These are phyloP conservation scores for Drosophila oshimai DNA, from an alignment of 1,140 invertebrate genomes.

Conservation along the genomic window DNA sequence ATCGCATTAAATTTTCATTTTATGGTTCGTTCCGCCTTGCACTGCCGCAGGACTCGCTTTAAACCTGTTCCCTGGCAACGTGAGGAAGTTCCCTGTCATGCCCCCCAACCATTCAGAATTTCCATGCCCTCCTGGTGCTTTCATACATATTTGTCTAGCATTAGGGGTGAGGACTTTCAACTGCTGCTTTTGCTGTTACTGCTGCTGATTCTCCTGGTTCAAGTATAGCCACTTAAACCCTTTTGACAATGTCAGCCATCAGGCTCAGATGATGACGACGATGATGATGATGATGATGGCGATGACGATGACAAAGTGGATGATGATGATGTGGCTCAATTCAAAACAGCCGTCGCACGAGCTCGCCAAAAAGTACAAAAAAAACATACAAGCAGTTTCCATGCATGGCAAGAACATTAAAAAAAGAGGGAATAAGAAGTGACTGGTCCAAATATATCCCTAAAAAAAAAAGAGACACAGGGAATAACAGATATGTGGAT, in stretches of 20 bases:
- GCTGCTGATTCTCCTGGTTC: conserved; percentile 46
- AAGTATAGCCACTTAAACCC: conserved; percentile 77
- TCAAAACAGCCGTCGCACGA: conserved; percentile 55
- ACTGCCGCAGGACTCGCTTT: conserved; percentile 47
- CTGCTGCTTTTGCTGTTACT: conserved; percentile 27
- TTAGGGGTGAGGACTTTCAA: conserved; percentile 50
- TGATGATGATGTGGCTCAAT: conserved; percentile 70
- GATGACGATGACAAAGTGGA: conserved; percentile 56
- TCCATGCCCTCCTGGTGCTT: not conserved
- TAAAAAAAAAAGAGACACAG: not conserved
- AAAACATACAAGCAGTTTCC: conserved; percentile 16
- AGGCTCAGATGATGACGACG: conserved; percentile 59
- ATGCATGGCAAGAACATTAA: conserved; percentile 42
- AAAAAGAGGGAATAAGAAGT: conserved; percentile 16
- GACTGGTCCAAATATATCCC: conserved; percentile 24
- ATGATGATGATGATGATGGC: conserved; percentile 40
- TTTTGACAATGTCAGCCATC: conserved; percentile 79
- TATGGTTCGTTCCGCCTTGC: conserved; percentile 15
- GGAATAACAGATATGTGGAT: conserved; percentile 8
- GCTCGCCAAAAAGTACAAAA: not conserved
- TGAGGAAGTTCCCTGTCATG: conserved; percentile 55
- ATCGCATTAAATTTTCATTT: conserved; percentile 38
- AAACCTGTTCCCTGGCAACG: conserved; percentile 44
- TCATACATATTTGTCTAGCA: conserved; percentile 67
- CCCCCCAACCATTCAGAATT: not conserved